Conservation (phyloP, 2,113 vertebrate genomes). For the Riparia riparia region DNA sequence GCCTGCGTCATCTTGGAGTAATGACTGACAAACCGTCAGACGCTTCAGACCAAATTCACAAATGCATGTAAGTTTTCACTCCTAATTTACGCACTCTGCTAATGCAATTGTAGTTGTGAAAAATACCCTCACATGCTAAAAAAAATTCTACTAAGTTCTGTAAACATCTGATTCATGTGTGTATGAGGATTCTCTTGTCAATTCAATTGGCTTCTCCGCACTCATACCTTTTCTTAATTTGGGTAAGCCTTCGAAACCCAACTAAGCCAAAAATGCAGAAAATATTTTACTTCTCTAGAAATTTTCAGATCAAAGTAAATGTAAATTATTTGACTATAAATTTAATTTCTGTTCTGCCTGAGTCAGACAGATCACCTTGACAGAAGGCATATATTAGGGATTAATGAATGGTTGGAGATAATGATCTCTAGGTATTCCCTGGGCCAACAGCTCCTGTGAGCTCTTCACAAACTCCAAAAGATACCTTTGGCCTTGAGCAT, state of each 20-base stretch:
- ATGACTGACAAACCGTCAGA: conserved; percentile 17
- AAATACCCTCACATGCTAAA: not conserved
- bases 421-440: conserved; percentile 7
- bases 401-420: conserved; percentile 32
- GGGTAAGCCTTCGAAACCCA: not conserved
- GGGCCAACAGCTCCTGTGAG: conserved; percentile 1
- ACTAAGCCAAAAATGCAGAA: not conserved
- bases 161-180: not conserved
- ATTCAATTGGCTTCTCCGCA: not conserved
- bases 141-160: not conserved
- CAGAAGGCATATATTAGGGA: conserved; percentile 4
- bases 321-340: not conserved
- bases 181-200: not conserved
- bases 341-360: not conserved
- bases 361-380: not conserved
- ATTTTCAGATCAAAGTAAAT: not conserved
- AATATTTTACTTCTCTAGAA: not conserved
- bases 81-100: not conserved
- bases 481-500: conserved; percentile 39
- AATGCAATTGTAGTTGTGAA: not conserved
- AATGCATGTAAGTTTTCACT: not conserved
- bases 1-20: not conserved
- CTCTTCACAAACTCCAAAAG: conserved; percentile 46
- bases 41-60: not conserved
- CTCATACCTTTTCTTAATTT: not conserved